Evolutionary conservation across 2,797 vertebrate species (phyloP), one percentile per base, ranked within the genome.

Genomic region (Phaenicophaeus curvirostris): DNA sequence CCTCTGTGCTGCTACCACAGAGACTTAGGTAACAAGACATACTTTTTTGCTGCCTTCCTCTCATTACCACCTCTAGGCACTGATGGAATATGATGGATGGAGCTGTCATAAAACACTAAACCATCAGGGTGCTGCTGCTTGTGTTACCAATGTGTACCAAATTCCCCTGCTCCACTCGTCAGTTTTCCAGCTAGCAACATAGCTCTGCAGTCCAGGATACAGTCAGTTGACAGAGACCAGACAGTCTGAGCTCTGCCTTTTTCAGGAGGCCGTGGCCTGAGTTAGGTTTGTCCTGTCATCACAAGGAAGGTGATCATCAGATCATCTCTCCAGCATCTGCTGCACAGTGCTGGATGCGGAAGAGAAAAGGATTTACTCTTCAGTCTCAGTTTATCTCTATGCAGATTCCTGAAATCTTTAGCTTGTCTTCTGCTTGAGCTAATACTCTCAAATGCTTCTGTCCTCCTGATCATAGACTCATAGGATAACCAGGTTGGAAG

Each of bases 121-220:
- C 13, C 55, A 15, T 2, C 11, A n/a, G 20, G 20, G 6, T 46
- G 24, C 30, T 33, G 2, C 20, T 75, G 14, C 50, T 44, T 8
- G 21, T 63, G 35, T 41, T 39, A 42, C 65, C 9, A 2, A 6
- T 3, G 13, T 20, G 50, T n/a, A 23, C 61, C 59, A 51, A 13
- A 63, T 6, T 8, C 18, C 5, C 1, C 62, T 55, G 28, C 53
- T 81, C 61, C 1, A 2, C 61, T 16, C 13, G 1, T 30, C 79
- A 28, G 39, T 3, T 15, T 19, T 14, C 33, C 59, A 41, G 39
- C 31, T 12, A 44, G 23, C 27, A 48, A 71, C 0, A 0, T 1
- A 25, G 37, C 31, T 44, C 46, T 2, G 5, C 28, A 24, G 15
- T 4, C 27, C 61, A 59, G 62, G 31, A 5, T 41, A n/a, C 9